Conservation (phyloP, 2,888 invertebrate species). For the Cremastobaeus sp. region DNA sequence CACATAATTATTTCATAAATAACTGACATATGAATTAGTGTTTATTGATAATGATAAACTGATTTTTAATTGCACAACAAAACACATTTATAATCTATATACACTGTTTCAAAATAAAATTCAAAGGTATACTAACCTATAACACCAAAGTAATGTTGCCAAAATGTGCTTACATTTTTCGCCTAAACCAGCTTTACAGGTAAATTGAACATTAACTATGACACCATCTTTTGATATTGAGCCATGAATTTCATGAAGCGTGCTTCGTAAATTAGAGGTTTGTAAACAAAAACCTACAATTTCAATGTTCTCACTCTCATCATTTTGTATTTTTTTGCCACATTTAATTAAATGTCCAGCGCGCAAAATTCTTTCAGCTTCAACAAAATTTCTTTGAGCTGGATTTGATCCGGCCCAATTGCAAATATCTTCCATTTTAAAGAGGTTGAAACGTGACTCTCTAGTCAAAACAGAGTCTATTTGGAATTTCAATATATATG, state of each 20-base stretch:
- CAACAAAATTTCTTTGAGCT: conserved; percentile 24
- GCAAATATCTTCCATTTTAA: conserved; percentile 8
- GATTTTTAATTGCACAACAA: conserved; percentile 1
- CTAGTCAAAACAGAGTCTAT: too few species aligned
- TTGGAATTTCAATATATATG: too few species aligned
- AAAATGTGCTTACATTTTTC: conserved; percentile 17
- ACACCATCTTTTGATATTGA: background rate
- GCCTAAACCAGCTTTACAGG: too few species aligned
- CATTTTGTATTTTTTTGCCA: conserved; percentile 4
- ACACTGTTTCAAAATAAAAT: too few species aligned
- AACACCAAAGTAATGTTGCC: too few species aligned
- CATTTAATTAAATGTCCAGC: conserved; percentile 25
- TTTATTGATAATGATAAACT: conserved; percentile 4
- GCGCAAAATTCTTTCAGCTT: conserved; percentile 13
- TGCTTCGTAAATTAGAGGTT: conserved; percentile 10
- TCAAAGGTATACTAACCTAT: too few species aligned
- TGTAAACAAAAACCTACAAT: conserved; percentile 5
- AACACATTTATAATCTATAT: too few species aligned
- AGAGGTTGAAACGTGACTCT: too few species aligned
- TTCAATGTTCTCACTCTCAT: background rate
- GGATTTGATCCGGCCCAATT: conserved; percentile 14
- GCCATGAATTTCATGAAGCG: conserved; percentile 7
- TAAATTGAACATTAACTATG: background rate
- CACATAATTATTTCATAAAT: too few species aligned
- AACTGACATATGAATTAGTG: too few species aligned